Evolutionary conservation across 2,888 invertebrate genomes (phyloP), one percentile per base, ranked within the genome.

Genomic region (Aromia moschata): DNA sequence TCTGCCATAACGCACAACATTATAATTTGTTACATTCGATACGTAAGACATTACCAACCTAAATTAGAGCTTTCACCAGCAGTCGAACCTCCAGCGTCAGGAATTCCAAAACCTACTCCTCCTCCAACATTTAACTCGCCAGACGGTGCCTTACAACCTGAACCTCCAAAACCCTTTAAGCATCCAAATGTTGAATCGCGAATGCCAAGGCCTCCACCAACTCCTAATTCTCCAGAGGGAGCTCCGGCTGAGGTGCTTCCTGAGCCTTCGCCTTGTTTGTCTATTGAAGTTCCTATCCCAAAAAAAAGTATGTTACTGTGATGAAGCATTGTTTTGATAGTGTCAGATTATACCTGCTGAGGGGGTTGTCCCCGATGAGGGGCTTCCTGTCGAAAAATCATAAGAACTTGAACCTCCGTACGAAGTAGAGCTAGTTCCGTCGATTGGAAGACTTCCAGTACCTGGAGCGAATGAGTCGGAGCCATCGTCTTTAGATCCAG

Each of bases 1-100:
- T n/a, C n/a, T n/a, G n/a, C n/a, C n/a, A n/a, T n/a, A n/a, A n/a
- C n/a, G n/a, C n/a, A n/a, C n/a, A n/a, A n/a, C 25, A 25, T 25
- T 25, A 25, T 25, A 25, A 5, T 25, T 25, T 9, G 25, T 25
- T 5, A 25, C 9, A n/a, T n/a, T n/a, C n/a, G 9, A 25, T 25
- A 25, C 4, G 4, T 9, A 4, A 25, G 9, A 25, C 4, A 25
- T 20, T 20, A 18, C 14, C 15, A 16, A 55, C 33, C 45, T 15
- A 36, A 12, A 56, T 25, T 15, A 47, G 55, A 38, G n/a, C n/a
- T n/a, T 12, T 12, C 41, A 49, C 43, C 33, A 12, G 45, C n/a
- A 30, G 41, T n/a, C n/a, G n/a, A n/a, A n/a, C n/a, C n/a, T n/a
- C n/a, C n/a, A n/a, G n/a, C n/a, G n/a, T n/a, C n/a, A n/a, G n/a